Evolutionary conservation across 2,797 vertebrate genomes (phyloP).

Genomic region (Premnoplex brunnescens): DNA sequence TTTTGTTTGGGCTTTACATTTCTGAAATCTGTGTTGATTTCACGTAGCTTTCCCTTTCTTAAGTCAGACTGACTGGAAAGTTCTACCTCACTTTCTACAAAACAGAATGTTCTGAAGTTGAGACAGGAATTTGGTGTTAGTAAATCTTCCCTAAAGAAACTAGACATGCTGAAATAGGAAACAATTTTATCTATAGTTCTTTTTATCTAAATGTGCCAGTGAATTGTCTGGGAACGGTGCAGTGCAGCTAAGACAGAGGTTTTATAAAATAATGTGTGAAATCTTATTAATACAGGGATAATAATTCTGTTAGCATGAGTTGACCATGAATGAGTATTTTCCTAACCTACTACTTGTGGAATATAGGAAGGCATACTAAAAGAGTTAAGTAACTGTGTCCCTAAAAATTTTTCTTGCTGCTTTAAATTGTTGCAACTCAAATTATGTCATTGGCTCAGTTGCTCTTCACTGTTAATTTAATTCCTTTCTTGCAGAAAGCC

Average conservation of each 20-base stretch:
- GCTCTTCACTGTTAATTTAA: background rate
- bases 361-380: background rate
- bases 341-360: background rate
- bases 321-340: background rate
- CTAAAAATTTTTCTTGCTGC: background rate
- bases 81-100: background rate
- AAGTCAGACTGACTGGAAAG: background rate
- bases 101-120: background rate
- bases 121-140: background rate
- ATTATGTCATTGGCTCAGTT: background rate
- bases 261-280: background rate
- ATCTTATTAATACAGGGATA: background rate
- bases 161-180: background rate
- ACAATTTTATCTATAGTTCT: background rate
- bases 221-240: background rate
- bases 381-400: background rate
- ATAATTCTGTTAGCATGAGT: background rate
- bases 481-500: background rate
- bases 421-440: background rate
- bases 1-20: background rate
- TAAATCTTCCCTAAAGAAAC: background rate
- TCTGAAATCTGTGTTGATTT: background rate
- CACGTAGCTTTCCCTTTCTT: background rate
- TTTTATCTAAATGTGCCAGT: background rate
- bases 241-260: background rate